A percentile compares a stretch with the other conserved stretches of the same genome.
These are phyloP conservation scores for Rutilus rutilus DNA, from an alignment of 2,113 vertebrate species.

Conservation along the genomic window DNA sequence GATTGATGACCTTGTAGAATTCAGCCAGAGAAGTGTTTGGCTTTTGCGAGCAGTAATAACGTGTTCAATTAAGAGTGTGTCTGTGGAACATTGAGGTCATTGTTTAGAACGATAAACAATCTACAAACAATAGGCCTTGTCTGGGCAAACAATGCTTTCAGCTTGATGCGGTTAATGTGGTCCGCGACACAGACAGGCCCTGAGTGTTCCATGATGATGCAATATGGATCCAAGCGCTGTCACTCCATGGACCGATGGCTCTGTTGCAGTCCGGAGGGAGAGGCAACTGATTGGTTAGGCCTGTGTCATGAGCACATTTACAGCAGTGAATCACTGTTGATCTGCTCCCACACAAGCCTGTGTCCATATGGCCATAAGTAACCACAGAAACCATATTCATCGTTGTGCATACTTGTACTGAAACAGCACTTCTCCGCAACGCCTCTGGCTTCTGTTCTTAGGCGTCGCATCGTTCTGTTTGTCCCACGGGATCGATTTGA, in stretches of 20 bases:
- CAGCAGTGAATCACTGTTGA: slow-evolving; percentile 53
- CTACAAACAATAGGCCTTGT: slow-evolving; percentile 56
- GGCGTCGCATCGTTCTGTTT: neutral
- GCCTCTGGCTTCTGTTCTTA: neutral
- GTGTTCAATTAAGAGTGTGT: slow-evolving; percentile 53
- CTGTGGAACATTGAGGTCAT: slow-evolving; percentile 54
- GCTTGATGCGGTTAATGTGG: slow-evolving; percentile 41
- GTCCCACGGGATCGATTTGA: neutral
- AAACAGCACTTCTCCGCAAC: slow-evolving; percentile 3
- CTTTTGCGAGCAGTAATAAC: slow-evolving; percentile 39
- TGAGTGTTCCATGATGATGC: slow-evolving; percentile 50
- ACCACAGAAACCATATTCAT: slow-evolving; percentile 43
- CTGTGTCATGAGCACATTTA: slow-evolving; percentile 31
- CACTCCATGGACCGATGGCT: slow-evolving; percentile 46
- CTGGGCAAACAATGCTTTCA: slow-evolving; percentile 53
- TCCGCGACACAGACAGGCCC: slow-evolving; percentile 37
- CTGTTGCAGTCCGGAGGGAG: slow-evolving; percentile 36
- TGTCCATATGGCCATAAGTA: slow-evolving; percentile 59
- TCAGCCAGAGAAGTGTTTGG: slow-evolving; percentile 2
- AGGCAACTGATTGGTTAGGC: slow-evolving; percentile 35
- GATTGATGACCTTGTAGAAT: slow-evolving; percentile 41
- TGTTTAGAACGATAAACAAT: slow-evolving; percentile 47
- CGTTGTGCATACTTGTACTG: neutral
- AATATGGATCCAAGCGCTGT: slow-evolving; percentile 45
- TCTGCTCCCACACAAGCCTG: slow-evolving; percentile 43